Base-by-base conservation (phyloP, 1,140 invertebrate genomes). In the Drosophila ambigua region DNA sequence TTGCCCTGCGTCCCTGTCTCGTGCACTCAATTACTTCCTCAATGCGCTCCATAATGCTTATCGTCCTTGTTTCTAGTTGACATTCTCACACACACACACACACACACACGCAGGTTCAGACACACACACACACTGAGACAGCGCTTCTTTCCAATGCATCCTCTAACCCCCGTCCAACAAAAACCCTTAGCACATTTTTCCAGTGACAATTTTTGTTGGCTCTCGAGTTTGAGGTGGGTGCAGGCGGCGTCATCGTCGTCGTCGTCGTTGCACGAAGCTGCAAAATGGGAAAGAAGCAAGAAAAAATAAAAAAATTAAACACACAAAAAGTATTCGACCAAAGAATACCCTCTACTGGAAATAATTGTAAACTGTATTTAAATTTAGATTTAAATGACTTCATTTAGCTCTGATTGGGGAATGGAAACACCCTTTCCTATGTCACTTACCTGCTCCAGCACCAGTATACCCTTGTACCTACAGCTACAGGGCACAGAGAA, bases 31-130 rank as follows among this genome's bases (percentile, higher is more conserved):
- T 87, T 87, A 87, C 83, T 87, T 88, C 83, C 83, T 87, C 83
- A 87, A 87, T 87, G 83, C 83, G 83, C 83, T 87, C 83, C 83
- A 87, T 88, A 87, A 87, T 87, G 83, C 83, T 87, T 87, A 87
- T 87, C 83, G 83, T 87, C 83, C 83, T 87, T 88, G 83, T 87
- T 87, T 87, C 83, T 87, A 87, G 83, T 87, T 87, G 83, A 87
- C 83, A 87, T 87, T 88, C 83, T 84, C 83, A 52, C 83, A 87
- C 83, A 82, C 59, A 77, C 69, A 84, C 62, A 72, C 31, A 49
- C 46, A 28, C 45, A 50, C 45, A 6, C 15, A 8, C 1, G 20
- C 2, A 1, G 15, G 23, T 15, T 35, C 6, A 43, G 5, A 23
- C 13, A 46, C 26, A 15, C 11, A 23, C 16, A 50, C 16, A 43